Base-by-base conservation (phyloP, 2,113 vertebrate genomes). In the Dipodomys stephensi region DNA sequence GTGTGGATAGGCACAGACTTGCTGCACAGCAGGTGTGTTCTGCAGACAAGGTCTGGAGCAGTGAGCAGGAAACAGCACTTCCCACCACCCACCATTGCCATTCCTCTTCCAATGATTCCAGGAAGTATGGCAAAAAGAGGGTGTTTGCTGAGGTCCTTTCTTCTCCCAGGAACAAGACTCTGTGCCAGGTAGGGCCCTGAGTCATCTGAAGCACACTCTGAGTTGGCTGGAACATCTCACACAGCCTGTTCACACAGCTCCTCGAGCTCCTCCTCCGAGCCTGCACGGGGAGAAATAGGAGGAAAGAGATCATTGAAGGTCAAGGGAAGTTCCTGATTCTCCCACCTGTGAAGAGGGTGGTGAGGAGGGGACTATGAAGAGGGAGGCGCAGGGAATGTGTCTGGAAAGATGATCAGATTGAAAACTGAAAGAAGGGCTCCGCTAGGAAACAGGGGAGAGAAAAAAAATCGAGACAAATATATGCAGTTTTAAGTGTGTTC, bases 211-310 rank as follows among this genome's bases (percentile, higher is more conserved):
- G n/a, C 79, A 79, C 22, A 64, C 53, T 91, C 20, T 68, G 80
- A 73, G n/a, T 83, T 72, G 88, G 90, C 49, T 46, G 57, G 60
- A 76, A 67, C 93, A 83, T 62, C 97, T 98, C 98, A 98, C 97
- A 98, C 98, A 57, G 98, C 97, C 96, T 98, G 98, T 97, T 99
- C 98, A 96, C 96, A 99, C 98, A 98, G 98, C 83, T 98, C 97
- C 91, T 98, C 99, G 60, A 98, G 98, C 97, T 99, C 99, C 96
- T 99, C 99, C 97, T 99, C 98, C 92, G 98, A 98, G 98, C 98
- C 99, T 99, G 98, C 4, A 90, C 94, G 97, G 82, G 98, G 77
- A 98, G 92, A 97, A 94, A 97, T 6, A 13, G 64, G 90, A 90
- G 35, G 35, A 90, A 49, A 95, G 71, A 92, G 79, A 46, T 93